Percentiles rank a stretch among this genome's conserved stretches.
Conservation (phyloP, 2,797 vertebrate species). For the Mormyrus hasselquistii region DNA sequence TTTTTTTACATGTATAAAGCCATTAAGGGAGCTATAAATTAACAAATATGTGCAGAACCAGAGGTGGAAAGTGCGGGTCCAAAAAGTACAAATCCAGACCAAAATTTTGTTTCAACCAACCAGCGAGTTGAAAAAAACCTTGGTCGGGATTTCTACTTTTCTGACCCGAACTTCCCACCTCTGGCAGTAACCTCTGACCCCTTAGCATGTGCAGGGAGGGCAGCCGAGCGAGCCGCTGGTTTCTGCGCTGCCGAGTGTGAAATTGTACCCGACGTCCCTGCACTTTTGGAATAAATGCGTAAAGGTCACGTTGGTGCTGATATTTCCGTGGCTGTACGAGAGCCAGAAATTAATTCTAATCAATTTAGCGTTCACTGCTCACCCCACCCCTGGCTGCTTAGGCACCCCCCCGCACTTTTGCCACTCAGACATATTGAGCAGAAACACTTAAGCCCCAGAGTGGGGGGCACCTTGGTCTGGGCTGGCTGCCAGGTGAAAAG, state of each 20-base stretch:
- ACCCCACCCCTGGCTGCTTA: slow-evolving; percentile 39
- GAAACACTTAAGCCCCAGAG: slow-evolving; percentile 4
- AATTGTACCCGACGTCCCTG: not conserved
- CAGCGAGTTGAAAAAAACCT: not conserved
- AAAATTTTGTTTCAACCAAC: not conserved
- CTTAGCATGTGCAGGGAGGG: not conserved
- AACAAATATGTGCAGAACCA: not conserved
- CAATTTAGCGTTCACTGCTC: slow-evolving; percentile 39
- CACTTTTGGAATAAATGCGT: not conserved
- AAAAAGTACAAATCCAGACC: not conserved
- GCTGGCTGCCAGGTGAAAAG: not conserved
- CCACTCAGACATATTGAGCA: slow-evolving; percentile 18
- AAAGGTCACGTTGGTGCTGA: not conserved
- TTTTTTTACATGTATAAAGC: not conserved
- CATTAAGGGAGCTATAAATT: not conserved
- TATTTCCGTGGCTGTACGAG: slow-evolving; percentile 30
- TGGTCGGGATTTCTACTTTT: not conserved
- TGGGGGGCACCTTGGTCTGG: slow-evolving; percentile 14
- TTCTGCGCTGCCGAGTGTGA: not conserved
- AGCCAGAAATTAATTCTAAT: slow-evolving; percentile 43
- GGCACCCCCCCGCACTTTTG: slow-evolving; percentile 28
- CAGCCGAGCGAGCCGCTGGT: not conserved
- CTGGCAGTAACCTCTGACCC: not conserved
- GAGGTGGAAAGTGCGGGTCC: not conserved
- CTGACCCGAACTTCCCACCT: too few relatives aligned